Base-by-base conservation (phyloP, 2,888 invertebrate genomes). In the Dendrolimus pini region DNA sequence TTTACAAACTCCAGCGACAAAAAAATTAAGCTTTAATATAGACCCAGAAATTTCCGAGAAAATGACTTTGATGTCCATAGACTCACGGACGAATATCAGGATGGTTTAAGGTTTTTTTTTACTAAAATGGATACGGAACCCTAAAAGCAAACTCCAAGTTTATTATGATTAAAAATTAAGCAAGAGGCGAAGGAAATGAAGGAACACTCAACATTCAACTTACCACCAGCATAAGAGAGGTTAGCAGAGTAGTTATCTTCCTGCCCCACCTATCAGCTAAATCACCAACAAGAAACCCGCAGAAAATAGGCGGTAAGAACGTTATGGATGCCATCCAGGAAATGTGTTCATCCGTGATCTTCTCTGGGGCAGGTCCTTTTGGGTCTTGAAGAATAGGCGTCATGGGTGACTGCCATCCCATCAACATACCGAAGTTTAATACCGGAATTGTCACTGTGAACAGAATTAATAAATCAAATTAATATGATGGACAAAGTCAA, bases 331-430 rank as follows among this genome's bases (percentile, higher is more conserved):
- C 92, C 80, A 93, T 86, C 92, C 92, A 92, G 41, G 92, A 91
- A 41, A 92, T 85, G 54, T 88, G 86, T 55, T 91, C 86, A 62
- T 90, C 85, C 1, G 83, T 80, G 67, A 93, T 82, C 0, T 89
- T 85, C 41, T 82, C 82, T 0, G 90, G 91, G 0, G 92, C 83
- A 0, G 92, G 91, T 0, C 92, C 89, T n/a, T 75, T 67, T 0
- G 73, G 69, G 0, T 86, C 80, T 67, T 91, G 85, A 10, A 93
- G 83, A 42, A 91, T 77, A 0, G 91, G 89, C 2, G 92, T 86
- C 80, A 92, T 92, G 1, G 93, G 92, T 0, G 93, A 92, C 65
- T 92, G 89, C 92, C 92, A 93, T 1, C 92, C 93, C 72, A 92
- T 85, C 60, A 91, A 80, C 79, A 91, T 91, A 1, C 93, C 93